phyloP scores from a whole-genome alignment of 2,888 invertebrate species.

The Sialis lutaria region DNA sequence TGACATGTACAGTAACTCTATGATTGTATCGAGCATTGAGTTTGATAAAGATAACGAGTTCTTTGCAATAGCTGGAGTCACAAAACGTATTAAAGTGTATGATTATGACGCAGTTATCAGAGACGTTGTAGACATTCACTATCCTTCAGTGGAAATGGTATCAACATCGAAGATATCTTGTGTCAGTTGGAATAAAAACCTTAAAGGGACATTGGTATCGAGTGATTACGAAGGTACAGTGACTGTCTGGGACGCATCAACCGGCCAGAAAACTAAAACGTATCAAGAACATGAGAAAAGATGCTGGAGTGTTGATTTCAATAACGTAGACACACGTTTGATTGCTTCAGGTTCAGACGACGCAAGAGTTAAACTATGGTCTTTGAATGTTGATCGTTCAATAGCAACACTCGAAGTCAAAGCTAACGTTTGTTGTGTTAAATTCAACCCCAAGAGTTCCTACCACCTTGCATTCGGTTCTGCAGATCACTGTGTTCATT shows the following conservation, averaged over 20 bases:
- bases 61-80: slow-evolving; percentile 91
- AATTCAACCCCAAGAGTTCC: slow-evolving; percentile 70
- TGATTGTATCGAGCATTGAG: slow-evolving; percentile 81
- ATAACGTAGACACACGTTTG: slow-evolving; percentile 72
- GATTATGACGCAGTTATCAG: slow-evolving; percentile 74
- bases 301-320: slow-evolving; percentile 94
- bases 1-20: slow-evolving; percentile 74
- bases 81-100: slow-evolving; percentile 84
- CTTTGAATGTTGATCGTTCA: slow-evolving; percentile 70
- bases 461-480: slow-evolving; percentile 87
- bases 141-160: slow-evolving; percentile 80
- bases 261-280: slow-evolving; percentile 53
- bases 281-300: slow-evolving; percentile 86
- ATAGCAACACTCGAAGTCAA: slow-evolving; percentile 80
- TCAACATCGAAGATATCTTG: slow-evolving; percentile 89
- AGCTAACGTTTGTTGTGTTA: slow-evolving; percentile 91
- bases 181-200: slow-evolving; percentile 86
- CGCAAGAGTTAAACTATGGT: slow-evolving; percentile 84
- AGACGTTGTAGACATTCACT: slow-evolving; percentile 79
- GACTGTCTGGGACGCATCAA: slow-evolving; percentile 79
- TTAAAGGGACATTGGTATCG: slow-evolving; percentile 72
- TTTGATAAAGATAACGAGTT: slow-evolving; percentile 92
- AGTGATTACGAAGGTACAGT: slow-evolving; percentile 92
- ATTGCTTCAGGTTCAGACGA: slow-evolving; percentile 89
- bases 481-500: slow-evolving; percentile 94